Evolutionary conservation across 2,888 invertebrate genomes (phyloP), one percentile per base, ranked within the genome.

Genomic region (Cephus spinipes): DNA sequence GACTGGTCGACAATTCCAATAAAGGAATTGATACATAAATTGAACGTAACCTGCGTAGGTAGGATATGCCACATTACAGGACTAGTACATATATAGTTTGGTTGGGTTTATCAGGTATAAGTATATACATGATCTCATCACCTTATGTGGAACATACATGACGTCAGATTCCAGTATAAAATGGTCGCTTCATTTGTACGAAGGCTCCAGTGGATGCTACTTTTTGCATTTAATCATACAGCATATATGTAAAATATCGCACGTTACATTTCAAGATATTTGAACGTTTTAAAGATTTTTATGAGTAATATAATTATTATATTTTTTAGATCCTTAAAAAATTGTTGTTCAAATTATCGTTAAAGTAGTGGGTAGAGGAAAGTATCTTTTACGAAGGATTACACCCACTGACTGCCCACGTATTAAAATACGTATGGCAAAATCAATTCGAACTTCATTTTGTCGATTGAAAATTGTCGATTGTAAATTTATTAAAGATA

Each of bases 61-160:
- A 55, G 55, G 55, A 23, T 55, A 55, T 55, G 55, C 23, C 23
- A 6, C 9, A 9, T 55, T 55, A 55, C 6, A 55, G 55, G 55
- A 55, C 55, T 9, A 23, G 55, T 23, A 55, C 55, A 2, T 23
- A 23, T 55, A 55, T 55, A 55, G 55, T 55, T 55, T 55, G 9
- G 55, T 9, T 55, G 23, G 9, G 23, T 55, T 55, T 55, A 55
- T 9, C 23, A 9, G 0, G 23, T 23, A 55, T 9, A 55, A 55
- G 55, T 23, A 55, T 55, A 55, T 33, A 33, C 68, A 33, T 80
- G 80, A 80, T 73, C 76, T 80, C 80, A 80, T 79, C 80, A 75
- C 73, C 79, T 32, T 77, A 79, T 77, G 77, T 71, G 80, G 79
- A 69, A 30, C 69, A 40, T 15, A 77, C n/a, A 40, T 69, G 76